Evolutionary conservation across 1,140 invertebrate species (phyloP), one percentile per base, ranked within the genome.

Genomic region (Oedothorax gibbosus): DNA sequence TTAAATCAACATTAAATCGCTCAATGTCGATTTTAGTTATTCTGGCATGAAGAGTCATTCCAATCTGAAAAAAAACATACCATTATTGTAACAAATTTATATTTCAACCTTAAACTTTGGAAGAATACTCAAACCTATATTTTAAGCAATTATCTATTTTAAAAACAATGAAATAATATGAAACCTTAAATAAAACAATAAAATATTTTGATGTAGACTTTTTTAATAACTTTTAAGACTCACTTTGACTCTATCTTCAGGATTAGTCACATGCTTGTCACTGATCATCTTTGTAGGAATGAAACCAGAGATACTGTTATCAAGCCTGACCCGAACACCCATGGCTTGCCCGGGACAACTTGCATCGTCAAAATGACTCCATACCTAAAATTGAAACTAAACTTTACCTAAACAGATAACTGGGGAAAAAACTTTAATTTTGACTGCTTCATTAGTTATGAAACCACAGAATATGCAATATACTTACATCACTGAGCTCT

Each of bases 331-430:
- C 81, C 95, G 93, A 0, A 99, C 94, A 2, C 99, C 99, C 0
- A 95, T 95, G 1, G 98, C 96, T 90, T 97, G 95, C 0, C 99
- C 99, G 0, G 96, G 97, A 91, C 98, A 99, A 21, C 95, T 94
- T 54, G 95, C 96, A 62, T 96, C 95, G 90, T 99, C 98, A 91
- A 99, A 99, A 91, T 99, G 98, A 91, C 97, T 97, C 98, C 98
- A 99, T 7, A 99, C 93, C 92, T 92, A 88, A 78, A 86, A 85
- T 50, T 10, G 0, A 54, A 18, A 35, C 1, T 35, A 35, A 2
- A 35, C n/a, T 35, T 35, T 35, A 60, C n/a, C 5, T n/a, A 60
- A 60, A 14, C 12, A 3, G 12, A 60, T 11, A 5, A 14, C 57
- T 14, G n/a, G 4, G 6, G 6, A 60, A 60, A 60, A 60, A 60